Evolutionary conservation across 2,113 vertebrate species (phyloP), one percentile per base, ranked within the genome.

Genomic region (Fregata magnificens): DNA sequence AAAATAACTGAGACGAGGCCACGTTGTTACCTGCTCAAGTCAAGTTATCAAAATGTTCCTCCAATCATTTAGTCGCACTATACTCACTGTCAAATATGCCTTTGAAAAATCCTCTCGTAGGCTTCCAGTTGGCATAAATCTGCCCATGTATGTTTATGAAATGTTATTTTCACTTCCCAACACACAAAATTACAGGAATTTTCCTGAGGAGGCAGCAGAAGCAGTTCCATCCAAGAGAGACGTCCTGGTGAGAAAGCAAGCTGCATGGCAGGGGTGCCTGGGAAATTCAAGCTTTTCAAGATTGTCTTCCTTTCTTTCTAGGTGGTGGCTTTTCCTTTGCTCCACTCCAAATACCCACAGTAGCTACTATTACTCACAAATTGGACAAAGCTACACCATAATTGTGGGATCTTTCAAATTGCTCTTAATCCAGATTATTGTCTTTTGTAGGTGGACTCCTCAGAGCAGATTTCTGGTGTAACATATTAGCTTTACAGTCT

Each of bases 161-260:
- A 67, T 72, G 61, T n/a, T 90, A 55, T 91, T 96, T 92, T 91
- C 87, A 59, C 78, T 93, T 87, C 66, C 61, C 84, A 71, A 10
- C 45, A 21, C n/a, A 38, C n/a, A 71, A 62, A 82, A n/a, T 56
- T 29, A 32, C 70, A 79, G 82, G 95, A 82, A 62, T 90, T 93
- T 82, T 85, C 61, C 94, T 67, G 65, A 90, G 90, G 92, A 94
- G 84, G 85, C 59, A 83, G 82, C 53, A 53, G 58, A 76, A 47
- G 86, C n/a, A 38, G 72, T 21, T 93, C 71, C 72, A 65, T n/a
- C 86, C 36, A 20, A 45, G 53, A 71, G 22, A 67, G 20, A 53
- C 1, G 1, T 62, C 59, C 65, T 42, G 38, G 42, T 53, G 58
- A 67, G 71, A 52, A 82, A 56, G n/a, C 36, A 16, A 40, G 52